Evolutionary conservation across 1,140 invertebrate genomes (phyloP), one percentile per base, ranked within the genome.

Genomic region (Drosophila albomicans): DNA sequence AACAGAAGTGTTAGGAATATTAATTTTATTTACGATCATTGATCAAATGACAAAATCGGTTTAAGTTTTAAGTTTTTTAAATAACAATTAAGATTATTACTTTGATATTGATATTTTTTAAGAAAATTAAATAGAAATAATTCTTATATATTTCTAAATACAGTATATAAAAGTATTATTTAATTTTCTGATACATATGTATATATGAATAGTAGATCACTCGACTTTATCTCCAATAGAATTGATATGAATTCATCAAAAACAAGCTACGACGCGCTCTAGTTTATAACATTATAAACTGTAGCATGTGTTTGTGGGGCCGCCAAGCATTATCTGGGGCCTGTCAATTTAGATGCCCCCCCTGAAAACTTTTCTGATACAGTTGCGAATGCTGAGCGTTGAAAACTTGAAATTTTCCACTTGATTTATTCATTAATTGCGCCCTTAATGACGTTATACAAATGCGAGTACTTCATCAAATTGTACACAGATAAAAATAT

Each of bases 371-470:
- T 20, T 73, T 58, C 46, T 43, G 25, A 28, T 49, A 28, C 64
- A 35, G 35, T 68, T 56, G 41, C 65, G 32, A 46, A 25, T 41
- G 20, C 4, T 25, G 20, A 82, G 56, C 78, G 69, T 69, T 65
- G 66, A 71, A 56, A 86, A 57, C 30, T 66, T 45, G 46, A 84
- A 82, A 72, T 75, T 88, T 84, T 88, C 77, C 77, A 64, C 84
- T 80, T 72, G 58, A 87, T 82, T 88, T 64, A 72, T 75, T 77
- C 45, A 72, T 65, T 81, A 74, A 80, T 52, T 67, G 30, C 62
- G 58, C 62, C 69, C 51, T 79, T 78, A 56, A 41, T 57, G 51
- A 16, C 58, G 35, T 64, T 68, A 69, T 38, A 64, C 48, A 51
- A 51, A 51, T 30, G 30, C 30, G 30, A 30, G 25, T 25, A 45